Evolutionary conservation across 2,888 invertebrate species (phyloP).

Genomic region (Drosophila differens): DNA sequence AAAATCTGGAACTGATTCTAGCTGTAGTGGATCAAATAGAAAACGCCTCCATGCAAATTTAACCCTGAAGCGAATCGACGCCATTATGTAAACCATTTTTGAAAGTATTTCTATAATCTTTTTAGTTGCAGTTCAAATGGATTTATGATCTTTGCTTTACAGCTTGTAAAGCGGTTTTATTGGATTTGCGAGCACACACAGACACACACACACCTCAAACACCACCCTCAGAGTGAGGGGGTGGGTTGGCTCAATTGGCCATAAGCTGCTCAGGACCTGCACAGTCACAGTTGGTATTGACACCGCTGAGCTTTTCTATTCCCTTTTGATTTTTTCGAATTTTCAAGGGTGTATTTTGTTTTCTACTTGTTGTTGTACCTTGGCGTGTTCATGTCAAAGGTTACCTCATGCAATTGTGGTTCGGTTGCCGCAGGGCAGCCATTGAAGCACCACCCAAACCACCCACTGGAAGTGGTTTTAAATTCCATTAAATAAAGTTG

Average conservation of each 20-base stretch:
- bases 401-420: slow-evolving; percentile 79
- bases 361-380: neutral
- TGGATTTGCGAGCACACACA: slow-evolving; percentile 72
- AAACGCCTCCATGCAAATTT: neutral
- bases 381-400: slow-evolving; percentile 69
- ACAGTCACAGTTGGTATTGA: slow-evolving; percentile 78
- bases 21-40: too few species aligned
- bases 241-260: slow-evolving; percentile 71
- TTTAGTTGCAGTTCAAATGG: slow-evolving; percentile 38
- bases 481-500: slow-evolving; percentile 85
- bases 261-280: slow-evolving; percentile 74
- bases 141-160: slow-evolving; percentile 74
- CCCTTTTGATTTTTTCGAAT: slow-evolving; percentile 18
- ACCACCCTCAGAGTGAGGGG: neutral
- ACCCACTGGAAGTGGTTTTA: slow-evolving; percentile 77
- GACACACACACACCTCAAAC: slow-evolving; percentile 2
- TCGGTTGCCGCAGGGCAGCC: slow-evolving; percentile 63
- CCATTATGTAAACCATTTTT: slow-evolving; percentile 13
- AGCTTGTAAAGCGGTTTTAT: slow-evolving; percentile 84
- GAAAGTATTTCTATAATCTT: slow-evolving; percentile 9
- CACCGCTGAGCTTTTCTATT: slow-evolving; percentile 70
- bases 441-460: slow-evolving; percentile 40
- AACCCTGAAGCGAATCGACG: neutral
- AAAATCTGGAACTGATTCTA: neutral
- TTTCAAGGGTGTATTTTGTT: slow-evolving; percentile 52